A percentile compares a stretch with the other conserved stretches of the same genome.
phyloP scores from a whole-genome alignment of 2,888 invertebrate genomes.

The Pseudococcus viburni region DNA sequence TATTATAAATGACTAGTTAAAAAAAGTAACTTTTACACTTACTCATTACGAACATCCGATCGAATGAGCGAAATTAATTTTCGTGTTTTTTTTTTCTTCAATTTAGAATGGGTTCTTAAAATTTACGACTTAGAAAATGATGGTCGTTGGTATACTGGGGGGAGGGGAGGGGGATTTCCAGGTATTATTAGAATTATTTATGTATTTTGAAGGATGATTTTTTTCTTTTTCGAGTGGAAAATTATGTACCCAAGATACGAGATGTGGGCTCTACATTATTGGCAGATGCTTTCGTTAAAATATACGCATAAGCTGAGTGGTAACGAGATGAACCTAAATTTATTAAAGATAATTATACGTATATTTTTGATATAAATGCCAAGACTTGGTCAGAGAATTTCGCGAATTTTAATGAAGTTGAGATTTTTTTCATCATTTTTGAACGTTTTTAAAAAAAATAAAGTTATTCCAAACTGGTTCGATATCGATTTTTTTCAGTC shows the following conservation, averaged over 20 bases:
- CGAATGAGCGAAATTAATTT: not conserved
- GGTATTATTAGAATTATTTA: not conserved
- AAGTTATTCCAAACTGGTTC: too few species aligned
- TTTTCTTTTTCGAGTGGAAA: not conserved
- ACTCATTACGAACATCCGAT: not conserved
- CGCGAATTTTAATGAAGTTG: too few species aligned
- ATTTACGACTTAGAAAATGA: constrained; percentile 35
- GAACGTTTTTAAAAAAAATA: too few species aligned
- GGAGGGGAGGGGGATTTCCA: not conserved
- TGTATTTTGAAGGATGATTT: not conserved
- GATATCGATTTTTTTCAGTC: too few species aligned
- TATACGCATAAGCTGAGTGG: constrained; percentile 1
- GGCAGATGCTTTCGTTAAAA: constrained; percentile 5
- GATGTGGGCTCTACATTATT: not conserved
- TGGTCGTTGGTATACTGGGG: not conserved
- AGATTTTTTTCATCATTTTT: too few species aligned
- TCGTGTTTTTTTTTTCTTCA: not conserved
- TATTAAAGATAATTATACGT: not conserved
- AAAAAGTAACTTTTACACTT: constrained; percentile 48
- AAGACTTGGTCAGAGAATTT: not conserved
- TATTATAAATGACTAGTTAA: constrained; percentile 24
- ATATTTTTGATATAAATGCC: constrained; percentile 7
- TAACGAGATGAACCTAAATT: constrained; percentile 23
- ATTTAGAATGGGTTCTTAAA: not conserved
- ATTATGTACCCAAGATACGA: not conserved